Evolutionary conservation across 1,140 invertebrate genomes (phyloP), one percentile per base, ranked within the genome.

Genomic region (Marisa cornuarietis): DNA sequence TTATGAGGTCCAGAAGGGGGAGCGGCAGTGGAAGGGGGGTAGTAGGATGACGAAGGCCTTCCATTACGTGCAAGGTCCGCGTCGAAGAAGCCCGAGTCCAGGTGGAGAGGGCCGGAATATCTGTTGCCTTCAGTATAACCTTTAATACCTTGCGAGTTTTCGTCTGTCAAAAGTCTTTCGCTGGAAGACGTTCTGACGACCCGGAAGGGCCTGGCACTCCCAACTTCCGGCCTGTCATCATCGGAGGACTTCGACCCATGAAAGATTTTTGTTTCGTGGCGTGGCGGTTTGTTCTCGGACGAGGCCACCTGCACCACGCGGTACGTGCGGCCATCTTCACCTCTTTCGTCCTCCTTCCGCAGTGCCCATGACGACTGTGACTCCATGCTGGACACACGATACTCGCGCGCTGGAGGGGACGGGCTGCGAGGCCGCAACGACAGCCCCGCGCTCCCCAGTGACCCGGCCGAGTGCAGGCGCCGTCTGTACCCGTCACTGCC

Each of bases 391-490:
- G 71, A 79, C 69, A 79, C n/a, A n/a, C 71, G 78, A 42, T 79
- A 72, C 18, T 79, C 71, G 16, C 51, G 58, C 7, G 62, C 52
- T 8, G 77, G 42, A 11, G 71, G 69, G 54, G 78, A 65, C 9
- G 69, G 54, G 24, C 54, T 61, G 63, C 63, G 76, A 11, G 58
- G 74, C 9, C 74, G 26, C 13, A 76, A 26, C 2, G 71, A 73
- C 49, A 54, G 54, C 49, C 3, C 10, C 11, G 42, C 65, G n/a
- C 54, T 51, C 22, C 6, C 3, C 8, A 68, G 13, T n/a, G 76
- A 77, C 14, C 76, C 76, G 20, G 76, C 68, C 62, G 76, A 77
- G 76, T 77, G 62, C 20, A 65, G 68, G 18, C 76, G n/a, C 24
- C 54, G 51, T 7, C 20, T 52, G 20, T 61, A 31, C 18, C 26